phyloP scores from a whole-genome alignment of 1,140 invertebrate genomes.

The Brachionus rotundiformis region DNA sequence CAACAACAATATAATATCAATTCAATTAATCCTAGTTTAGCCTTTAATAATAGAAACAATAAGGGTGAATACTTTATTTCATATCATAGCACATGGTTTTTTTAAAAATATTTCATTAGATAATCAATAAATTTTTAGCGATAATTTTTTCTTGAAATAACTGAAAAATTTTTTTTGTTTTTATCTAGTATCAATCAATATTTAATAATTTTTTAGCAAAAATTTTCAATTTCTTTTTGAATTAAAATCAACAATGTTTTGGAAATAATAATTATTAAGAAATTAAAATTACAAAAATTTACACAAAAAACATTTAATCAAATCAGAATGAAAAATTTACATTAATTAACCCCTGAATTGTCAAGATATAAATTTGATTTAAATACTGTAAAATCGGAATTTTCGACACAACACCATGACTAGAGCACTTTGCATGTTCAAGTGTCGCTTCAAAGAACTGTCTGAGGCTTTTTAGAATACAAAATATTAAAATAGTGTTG shows the following conservation, averaged over 20 bases:
- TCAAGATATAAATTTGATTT: not conserved
- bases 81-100: not conserved
- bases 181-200: too few relatives aligned
- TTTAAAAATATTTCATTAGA: not conserved
- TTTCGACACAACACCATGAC: not conserved
- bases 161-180: too few relatives aligned
- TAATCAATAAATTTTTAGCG: not conserved
- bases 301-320: not conserved
- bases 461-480: slow-evolving; percentile 33
- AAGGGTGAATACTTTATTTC: not conserved
- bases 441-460: not conserved
- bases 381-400: slow-evolving; percentile 9
- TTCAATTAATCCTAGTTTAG: not conserved
- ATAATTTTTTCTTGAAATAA: too few relatives aligned
- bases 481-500: not conserved
- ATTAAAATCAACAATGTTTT: too few relatives aligned
- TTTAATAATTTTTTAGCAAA: too few relatives aligned
- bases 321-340: not conserved
- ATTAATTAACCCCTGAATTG: not conserved
- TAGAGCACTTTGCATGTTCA: not conserved
- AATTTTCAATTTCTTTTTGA: too few relatives aligned
- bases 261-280: slow-evolving; percentile 4
- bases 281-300: slow-evolving; percentile 18
- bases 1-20: not conserved
- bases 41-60: not conserved